Conservation (phyloP, 2,113 vertebrate genomes). For the Hydropotes inermis region DNA sequence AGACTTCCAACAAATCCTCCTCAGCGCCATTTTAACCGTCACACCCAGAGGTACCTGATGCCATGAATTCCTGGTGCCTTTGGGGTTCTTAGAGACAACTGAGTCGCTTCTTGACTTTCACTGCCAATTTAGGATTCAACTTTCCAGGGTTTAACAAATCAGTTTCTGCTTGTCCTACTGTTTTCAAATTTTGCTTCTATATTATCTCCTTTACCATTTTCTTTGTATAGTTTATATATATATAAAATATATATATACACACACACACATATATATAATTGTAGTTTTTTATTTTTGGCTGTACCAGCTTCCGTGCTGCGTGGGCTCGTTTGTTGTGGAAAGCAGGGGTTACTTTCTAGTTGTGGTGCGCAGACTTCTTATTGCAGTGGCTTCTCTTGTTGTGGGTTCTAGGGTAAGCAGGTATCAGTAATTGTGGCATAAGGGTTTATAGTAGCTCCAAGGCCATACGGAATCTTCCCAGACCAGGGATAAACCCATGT, state of each 20-base stretch:
- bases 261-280: not conserved
- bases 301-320: not conserved
- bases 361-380: not conserved
- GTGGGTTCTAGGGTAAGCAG: not conserved
- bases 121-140: not conserved
- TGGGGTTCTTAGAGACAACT: not conserved
- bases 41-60: not conserved
- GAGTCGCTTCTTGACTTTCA: not conserved
- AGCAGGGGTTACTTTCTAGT: not conserved
- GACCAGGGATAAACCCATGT: not conserved
- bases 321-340: rapidly evolving
- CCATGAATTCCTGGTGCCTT: not conserved
- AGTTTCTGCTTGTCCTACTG: not conserved
- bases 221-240: not conserved
- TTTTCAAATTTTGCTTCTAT: not conserved
- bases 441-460: not conserved
- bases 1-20: not conserved
- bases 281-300: not conserved
- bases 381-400: not conserved
- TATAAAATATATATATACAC: not conserved
- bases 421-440: not conserved
- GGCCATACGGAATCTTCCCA: not conserved
- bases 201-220: not conserved
- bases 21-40: not conserved
- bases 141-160: not conserved